Evolutionary conservation across 2,888 invertebrate species (phyloP).

Genomic region (Perithous albicinctus): DNA sequence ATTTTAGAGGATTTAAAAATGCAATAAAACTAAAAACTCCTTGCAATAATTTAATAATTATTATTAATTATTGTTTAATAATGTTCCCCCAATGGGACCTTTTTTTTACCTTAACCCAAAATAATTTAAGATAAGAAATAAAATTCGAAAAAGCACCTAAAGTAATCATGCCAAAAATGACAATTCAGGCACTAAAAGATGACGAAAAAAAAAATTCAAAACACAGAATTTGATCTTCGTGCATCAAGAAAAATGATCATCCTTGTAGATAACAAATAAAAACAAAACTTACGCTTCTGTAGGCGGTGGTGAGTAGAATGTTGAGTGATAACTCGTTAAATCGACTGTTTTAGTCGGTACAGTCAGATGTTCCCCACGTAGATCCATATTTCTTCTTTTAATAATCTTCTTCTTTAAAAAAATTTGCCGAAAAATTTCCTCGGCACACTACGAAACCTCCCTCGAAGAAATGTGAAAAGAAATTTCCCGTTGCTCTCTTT

Average conservation of each 20-base stretch:
- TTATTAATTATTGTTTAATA: too few relatives aligned
- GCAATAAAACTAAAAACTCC: too few relatives aligned
- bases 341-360: constrained; percentile 80
- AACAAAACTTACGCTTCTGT: constrained; percentile 82
- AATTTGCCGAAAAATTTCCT: not conserved
- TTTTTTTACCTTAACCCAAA: too few relatives aligned
- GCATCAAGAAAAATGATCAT: not conserved
- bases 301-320: constrained; percentile 83
- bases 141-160: too few relatives aligned
- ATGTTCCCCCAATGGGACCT: too few relatives aligned
- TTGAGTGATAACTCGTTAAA: constrained; percentile 80
- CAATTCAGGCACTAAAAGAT: not conserved
- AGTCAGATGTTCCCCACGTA: constrained; percentile 76
- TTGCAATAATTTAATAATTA: too few relatives aligned
- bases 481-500: constrained; percentile 2
- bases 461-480: not conserved
- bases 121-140: too few relatives aligned
- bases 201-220: not conserved
- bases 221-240: not conserved
- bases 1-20: too few relatives aligned
- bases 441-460: not conserved
- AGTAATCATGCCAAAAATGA: not conserved
- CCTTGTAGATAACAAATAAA: not conserved
- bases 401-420: constrained; percentile 10
- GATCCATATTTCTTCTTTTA: constrained; percentile 76